Conservation (phyloP, 2,113 vertebrate species). For the Epinephelus moara region DNA sequence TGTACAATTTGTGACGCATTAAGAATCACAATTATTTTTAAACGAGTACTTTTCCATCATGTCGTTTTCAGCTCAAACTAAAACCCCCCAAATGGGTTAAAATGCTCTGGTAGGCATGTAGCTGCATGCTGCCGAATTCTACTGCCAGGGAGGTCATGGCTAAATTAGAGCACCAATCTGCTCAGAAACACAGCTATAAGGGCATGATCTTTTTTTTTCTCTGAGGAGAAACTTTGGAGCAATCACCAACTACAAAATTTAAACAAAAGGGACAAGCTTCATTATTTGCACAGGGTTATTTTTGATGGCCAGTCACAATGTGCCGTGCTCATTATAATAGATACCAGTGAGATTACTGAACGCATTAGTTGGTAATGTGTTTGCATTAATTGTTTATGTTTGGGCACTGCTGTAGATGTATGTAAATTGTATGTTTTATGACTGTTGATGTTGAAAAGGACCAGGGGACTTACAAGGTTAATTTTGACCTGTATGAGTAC, state of each 20-base stretch:
- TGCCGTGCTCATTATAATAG: not conserved
- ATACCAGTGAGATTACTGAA: not conserved
- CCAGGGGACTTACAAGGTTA: slow-evolving; percentile 18
- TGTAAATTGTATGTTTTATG: slow-evolving; percentile 5
- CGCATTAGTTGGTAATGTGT: not conserved
- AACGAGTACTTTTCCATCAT: slow-evolving; percentile 29
- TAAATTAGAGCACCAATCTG: slow-evolving; percentile 60
- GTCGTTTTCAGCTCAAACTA: slow-evolving; percentile 46
- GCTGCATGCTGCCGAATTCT: slow-evolving; percentile 34
- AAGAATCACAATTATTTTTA: slow-evolving; percentile 11
- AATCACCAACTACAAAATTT: not conserved
- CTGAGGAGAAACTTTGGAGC: not conserved
- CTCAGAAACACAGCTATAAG: slow-evolving; percentile 30
- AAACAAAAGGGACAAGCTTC: not conserved
- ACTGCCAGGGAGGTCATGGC: slow-evolving; percentile 55
- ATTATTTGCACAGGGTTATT: slow-evolving; percentile 4
- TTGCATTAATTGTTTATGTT: slow-evolving; percentile 17
- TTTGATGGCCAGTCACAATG: not conserved
- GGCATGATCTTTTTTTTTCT: not conserved
- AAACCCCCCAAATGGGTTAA: slow-evolving; percentile 51
- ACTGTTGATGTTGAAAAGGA: slow-evolving; percentile 8
- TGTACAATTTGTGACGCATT: not conserved
- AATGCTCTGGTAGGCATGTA: slow-evolving; percentile 41
- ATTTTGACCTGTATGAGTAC: not conserved
- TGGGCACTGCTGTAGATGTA: not conserved